Evolutionary conservation across 2,888 invertebrate genomes (phyloP).

Genomic region (Elysia crispata): DNA sequence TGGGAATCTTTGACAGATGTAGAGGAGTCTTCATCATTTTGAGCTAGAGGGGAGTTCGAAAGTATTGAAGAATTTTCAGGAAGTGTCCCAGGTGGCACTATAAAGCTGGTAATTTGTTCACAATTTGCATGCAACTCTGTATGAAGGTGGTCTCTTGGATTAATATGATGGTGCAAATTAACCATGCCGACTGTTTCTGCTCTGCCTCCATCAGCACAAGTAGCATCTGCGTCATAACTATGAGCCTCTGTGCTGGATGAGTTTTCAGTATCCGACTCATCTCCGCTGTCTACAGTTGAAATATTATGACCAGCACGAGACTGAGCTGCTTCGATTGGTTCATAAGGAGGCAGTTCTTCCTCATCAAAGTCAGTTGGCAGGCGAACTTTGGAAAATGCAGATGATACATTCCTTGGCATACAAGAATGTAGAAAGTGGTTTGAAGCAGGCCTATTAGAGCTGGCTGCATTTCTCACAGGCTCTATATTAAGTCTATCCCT

Average conservation of each 20-base stretch:
- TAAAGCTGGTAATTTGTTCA: neutral
- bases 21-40: neutral
- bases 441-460: neutral
- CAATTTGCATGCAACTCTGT: too few relatives aligned
- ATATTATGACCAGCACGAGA: slow-evolving; percentile 20
- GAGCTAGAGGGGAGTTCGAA: neutral
- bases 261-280: slow-evolving; percentile 51
- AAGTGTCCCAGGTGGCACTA: too few relatives aligned
- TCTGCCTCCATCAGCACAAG: slow-evolving; percentile 13
- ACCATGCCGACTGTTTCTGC: slow-evolving; percentile 43
- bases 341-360: slow-evolving; percentile 70
- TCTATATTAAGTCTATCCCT: slow-evolving; percentile 35
- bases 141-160: neutral
- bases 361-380: slow-evolving; percentile 61
- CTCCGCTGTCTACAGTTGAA: slow-evolving; percentile 38
- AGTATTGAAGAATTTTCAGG: neutral
- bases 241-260: slow-evolving; percentile 44
- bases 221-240: slow-evolving; percentile 30
- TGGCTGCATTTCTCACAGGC: slow-evolving; percentile 10
- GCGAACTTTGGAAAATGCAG: slow-evolving; percentile 28
- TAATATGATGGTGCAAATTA: slow-evolving; percentile 4
- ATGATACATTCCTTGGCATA: neutral
- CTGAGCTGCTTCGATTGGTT: slow-evolving; percentile 45
- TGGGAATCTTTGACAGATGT: neutral
- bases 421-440: neutral